Evolutionary conservation across 2,797 vertebrate species (phyloP).

Genomic region (Nothura maculosa): DNA sequence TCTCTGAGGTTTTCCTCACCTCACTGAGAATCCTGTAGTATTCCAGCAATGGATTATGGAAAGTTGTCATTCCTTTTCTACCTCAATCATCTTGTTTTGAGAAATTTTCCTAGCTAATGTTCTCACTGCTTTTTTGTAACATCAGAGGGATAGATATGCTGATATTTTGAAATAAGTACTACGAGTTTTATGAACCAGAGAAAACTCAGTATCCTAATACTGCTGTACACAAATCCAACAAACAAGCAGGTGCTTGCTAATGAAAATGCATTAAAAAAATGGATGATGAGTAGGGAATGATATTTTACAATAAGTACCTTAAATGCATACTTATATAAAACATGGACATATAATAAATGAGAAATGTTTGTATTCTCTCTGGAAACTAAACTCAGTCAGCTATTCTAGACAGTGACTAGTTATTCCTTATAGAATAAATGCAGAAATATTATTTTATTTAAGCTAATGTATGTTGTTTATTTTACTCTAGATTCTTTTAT

Average conservation of each 20-base stretch:
- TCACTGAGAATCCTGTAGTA: neutral
- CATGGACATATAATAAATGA: neutral
- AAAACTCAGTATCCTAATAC: neutral
- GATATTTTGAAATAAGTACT: neutral
- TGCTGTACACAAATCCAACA: neutral
- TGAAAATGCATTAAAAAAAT: neutral
- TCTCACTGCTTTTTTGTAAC: neutral
- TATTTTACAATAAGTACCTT: rapidly evolving
- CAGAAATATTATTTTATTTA: neutral
- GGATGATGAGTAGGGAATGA: neutral
- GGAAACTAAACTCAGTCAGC: neutral
- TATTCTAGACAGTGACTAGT: neutral
- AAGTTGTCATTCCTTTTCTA: neutral
- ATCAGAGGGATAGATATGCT: neutral
- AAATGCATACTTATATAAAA: neutral
- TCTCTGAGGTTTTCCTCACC: neutral
- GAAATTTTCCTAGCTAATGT: neutral
- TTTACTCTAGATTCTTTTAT: neutral
- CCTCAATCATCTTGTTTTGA: neutral
- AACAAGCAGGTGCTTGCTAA: neutral
- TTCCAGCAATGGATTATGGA: neutral
- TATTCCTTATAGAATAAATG: neutral
- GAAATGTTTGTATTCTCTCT: neutral
- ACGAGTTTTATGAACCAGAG: rapidly evolving
- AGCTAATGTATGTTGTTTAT: neutral